Conservation (phyloP, 2,888 invertebrate species). For the Diaprepes abbreviatus region DNA sequence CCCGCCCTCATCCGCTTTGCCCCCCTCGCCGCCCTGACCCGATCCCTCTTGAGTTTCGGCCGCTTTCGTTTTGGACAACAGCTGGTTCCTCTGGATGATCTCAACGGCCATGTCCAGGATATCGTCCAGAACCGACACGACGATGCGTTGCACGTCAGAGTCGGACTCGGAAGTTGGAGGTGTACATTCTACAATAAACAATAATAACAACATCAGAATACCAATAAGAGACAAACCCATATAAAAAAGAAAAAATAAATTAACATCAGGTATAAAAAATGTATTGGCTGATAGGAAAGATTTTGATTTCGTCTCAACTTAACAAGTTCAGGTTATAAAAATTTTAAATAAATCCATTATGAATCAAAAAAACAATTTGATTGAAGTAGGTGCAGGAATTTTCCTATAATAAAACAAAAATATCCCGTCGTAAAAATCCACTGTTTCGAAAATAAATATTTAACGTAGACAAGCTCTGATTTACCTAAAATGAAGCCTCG, state of each 20-base stretch:
- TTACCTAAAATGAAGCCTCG: too few species aligned
- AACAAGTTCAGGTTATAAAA: too few species aligned
- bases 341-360: too few species aligned
- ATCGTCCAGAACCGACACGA: slow-evolving; percentile 59
- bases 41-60: not conserved
- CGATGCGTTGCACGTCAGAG: slow-evolving; percentile 56
- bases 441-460: not conserved
- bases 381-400: not conserved
- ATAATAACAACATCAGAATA: too few species aligned
- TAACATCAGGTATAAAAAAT: too few species aligned
- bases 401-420: slow-evolving; percentile 14
- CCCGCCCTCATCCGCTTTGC: slow-evolving; percentile 10
- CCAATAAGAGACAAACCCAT: too few species aligned
- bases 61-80: slow-evolving; percentile 49
- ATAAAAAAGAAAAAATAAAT: too few species aligned
- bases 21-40: slow-evolving; percentile 5
- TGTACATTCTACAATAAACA: slow-evolving; percentile 19
- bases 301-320: too few species aligned
- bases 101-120: slow-evolving; percentile 62
- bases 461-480: too few species aligned
- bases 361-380: too few species aligned
- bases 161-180: slow-evolving; percentile 31
- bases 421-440: not conserved
- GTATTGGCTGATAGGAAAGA: too few species aligned
- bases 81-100: slow-evolving; percentile 59